phyloP scores from a whole-genome alignment of 2,113 vertebrate species.

The Notarius quadriscutis region DNA sequence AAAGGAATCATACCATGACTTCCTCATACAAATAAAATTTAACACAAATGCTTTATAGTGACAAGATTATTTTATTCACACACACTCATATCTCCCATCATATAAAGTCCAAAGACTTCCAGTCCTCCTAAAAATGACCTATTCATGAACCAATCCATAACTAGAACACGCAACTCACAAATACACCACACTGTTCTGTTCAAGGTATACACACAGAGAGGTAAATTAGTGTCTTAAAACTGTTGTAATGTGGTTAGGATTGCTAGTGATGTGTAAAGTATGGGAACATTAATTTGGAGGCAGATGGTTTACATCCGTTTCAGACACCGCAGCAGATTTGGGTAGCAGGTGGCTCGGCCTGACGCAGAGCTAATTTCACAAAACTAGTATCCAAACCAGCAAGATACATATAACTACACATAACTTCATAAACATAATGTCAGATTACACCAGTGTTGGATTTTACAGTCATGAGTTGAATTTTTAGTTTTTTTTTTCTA shows the following conservation, averaged over 20 bases:
- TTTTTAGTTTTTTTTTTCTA: neutral
- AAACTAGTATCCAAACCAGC: neutral
- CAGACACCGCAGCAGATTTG: neutral
- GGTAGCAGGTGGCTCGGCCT: neutral
- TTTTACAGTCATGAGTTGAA: neutral
- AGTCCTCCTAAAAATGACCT: neutral
- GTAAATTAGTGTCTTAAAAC: neutral
- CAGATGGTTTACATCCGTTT: neutral
- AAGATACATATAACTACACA: neutral
- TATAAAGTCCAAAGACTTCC: neutral
- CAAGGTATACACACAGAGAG: neutral
- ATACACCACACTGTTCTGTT: neutral
- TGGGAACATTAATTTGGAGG: neutral
- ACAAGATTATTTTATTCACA: neutral
- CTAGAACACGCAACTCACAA: neutral
- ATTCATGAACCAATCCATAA: neutral
- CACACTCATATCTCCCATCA: neutral
- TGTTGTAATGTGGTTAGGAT: neutral
- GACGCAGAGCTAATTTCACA: neutral
- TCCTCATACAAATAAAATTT: neutral
- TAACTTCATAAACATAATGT: neutral
- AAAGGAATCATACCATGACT: neutral
- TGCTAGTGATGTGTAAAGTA: neutral
- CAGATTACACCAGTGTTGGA: neutral
- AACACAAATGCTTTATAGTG: neutral